phyloP scores from a whole-genome alignment of 1,140 invertebrate species.

The Trialeurodes vaporariorum region DNA sequence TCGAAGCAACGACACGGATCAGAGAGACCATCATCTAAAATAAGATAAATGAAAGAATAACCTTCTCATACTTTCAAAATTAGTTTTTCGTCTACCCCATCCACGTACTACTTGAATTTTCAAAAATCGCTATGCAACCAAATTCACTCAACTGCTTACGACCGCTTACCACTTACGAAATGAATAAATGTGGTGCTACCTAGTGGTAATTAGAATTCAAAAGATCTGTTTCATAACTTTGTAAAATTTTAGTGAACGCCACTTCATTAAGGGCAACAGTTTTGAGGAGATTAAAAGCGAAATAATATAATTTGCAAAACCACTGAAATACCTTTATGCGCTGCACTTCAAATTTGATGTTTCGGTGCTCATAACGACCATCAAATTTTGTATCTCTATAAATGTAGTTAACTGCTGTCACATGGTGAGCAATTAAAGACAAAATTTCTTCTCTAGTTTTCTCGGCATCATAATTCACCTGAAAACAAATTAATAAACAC shows the following conservation, averaged over 20 bases:
- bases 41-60: too few species aligned
- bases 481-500: conserved; percentile 13
- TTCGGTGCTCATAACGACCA: conserved; percentile 70
- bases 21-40: too few species aligned
- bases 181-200: too few species aligned
- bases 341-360: conserved; percentile 97
- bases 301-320: background rate
- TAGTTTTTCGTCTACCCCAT: too few species aligned
- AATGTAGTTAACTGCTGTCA: conserved; percentile 96
- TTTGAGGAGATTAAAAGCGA: background rate
- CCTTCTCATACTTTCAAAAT: too few species aligned
- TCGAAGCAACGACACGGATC: too few species aligned
- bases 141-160: too few species aligned
- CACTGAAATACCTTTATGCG: conserved; percentile 65
- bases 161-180: too few species aligned
- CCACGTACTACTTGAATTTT: too few species aligned
- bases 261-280: background rate
- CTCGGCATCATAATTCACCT: conserved; percentile 39
- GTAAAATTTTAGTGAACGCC: background rate
- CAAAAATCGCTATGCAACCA: too few species aligned
- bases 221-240: too few species aligned
- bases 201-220: too few species aligned
- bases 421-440: conserved; percentile 93
- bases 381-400: conserved; percentile 92
- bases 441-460: conserved; percentile 95